phyloP scores from a whole-genome alignment of 1,140 invertebrate genomes.

The Chelonus insularis region DNA sequence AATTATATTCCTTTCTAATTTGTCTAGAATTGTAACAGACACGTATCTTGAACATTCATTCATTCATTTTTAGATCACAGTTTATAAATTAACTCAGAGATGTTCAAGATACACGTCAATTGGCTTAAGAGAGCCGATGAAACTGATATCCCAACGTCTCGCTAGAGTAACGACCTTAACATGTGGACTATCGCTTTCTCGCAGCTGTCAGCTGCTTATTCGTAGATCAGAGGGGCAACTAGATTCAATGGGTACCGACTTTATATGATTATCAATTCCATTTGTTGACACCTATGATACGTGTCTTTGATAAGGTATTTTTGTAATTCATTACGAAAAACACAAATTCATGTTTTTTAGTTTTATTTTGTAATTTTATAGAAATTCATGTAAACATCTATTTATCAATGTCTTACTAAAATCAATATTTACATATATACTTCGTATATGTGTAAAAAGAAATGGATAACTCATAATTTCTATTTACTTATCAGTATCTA shows the following conservation, averaged over 20 bases:
- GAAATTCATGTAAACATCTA: background rate
- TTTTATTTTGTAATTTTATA: background rate
- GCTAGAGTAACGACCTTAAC: slow-evolving; percentile 8
- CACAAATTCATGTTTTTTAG: too few species aligned
- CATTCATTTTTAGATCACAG: too few species aligned
- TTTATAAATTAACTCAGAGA: background rate
- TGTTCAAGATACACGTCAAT: background rate
- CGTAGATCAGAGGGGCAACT: background rate
- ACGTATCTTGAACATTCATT: too few species aligned
- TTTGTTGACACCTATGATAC: background rate
- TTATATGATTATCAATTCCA: background rate
- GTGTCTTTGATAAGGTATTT: background rate
- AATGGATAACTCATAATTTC: too few species aligned
- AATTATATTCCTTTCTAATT: too few species aligned
- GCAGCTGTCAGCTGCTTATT: slow-evolving; percentile 20
- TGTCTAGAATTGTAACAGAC: too few species aligned
- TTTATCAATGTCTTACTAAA: too few species aligned
- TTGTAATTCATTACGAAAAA: too few species aligned
- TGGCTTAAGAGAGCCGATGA: background rate
- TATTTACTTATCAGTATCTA: too few species aligned
- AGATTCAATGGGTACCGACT: background rate
- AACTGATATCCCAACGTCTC: slow-evolving; percentile 2
- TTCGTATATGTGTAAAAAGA: too few species aligned
- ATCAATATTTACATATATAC: too few species aligned
- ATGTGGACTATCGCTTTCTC: slow-evolving; percentile 15